Evolutionary conservation across 1,140 invertebrate species (phyloP).

Genomic region (Stegodyphus dumicola): DNA sequence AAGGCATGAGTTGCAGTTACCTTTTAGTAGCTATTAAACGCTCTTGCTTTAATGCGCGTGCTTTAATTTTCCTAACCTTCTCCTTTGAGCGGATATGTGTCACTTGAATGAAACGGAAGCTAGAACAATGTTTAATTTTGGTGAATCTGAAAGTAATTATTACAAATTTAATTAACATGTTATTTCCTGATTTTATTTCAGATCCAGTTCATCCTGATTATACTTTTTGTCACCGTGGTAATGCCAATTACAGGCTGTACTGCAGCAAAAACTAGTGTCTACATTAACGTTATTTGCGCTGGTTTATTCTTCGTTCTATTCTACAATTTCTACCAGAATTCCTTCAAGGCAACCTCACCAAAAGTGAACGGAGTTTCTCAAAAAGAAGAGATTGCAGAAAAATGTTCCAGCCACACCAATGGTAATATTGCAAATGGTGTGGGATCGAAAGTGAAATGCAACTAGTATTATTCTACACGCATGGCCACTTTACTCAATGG

Average conservation of each 20-base stretch:
- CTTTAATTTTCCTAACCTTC: too few species aligned
- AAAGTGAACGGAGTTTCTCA: background rate
- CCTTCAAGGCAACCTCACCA: slow-evolving; percentile 16
- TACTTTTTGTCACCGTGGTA: slow-evolving; percentile 39
- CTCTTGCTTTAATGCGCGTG: too few species aligned
- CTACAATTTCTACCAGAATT: slow-evolving; percentile 46
- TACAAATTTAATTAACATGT: background rate
- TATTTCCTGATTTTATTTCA: background rate
- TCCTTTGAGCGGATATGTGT: too few species aligned
- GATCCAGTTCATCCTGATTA: slow-evolving; percentile 49
- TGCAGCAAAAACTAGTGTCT: slow-evolving; percentile 30
- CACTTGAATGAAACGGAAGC: too few species aligned
- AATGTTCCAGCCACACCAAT: background rate
- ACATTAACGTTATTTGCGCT: slow-evolving; percentile 26
- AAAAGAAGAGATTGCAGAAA: background rate
- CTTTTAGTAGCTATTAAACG: too few species aligned
- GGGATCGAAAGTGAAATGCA: slow-evolving; percentile 34
- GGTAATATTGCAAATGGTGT: background rate
- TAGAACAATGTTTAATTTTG: too few species aligned
- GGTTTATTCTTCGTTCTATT: slow-evolving; percentile 37
- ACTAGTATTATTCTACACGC: background rate
- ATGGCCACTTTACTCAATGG: background rate
- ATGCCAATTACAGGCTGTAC: slow-evolving; percentile 42
- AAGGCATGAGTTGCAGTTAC: too few species aligned
- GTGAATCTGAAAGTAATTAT: too few species aligned